phyloP scores from a whole-genome alignment of 1,140 invertebrate genomes.

The Hyposmocoma kahamanoa region DNA sequence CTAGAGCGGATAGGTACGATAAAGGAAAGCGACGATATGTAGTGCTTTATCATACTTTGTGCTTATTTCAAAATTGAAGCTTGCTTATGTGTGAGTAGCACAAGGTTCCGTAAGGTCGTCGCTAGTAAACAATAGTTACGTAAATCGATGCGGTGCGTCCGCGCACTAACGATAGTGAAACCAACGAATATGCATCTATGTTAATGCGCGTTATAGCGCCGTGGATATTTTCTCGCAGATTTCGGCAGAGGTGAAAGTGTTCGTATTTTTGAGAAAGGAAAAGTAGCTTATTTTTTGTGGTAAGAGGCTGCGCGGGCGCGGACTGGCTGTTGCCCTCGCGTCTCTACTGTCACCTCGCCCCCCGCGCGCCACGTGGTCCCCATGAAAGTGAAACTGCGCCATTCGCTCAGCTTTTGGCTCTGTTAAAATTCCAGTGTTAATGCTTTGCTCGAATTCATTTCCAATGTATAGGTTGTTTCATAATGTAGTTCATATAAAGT shows the following conservation, averaged over 20 bases:
- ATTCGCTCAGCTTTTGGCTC: conserved; percentile 13
- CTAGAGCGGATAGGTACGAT: no score
- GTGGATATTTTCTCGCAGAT: conserved; percentile 28
- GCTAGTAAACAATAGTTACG: conserved; percentile 2
- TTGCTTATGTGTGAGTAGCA: background rate
- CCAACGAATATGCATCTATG: conserved; percentile 1
- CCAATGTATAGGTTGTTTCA: no score
- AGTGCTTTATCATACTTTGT: no score
- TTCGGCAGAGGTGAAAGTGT: conserved; percentile 60
- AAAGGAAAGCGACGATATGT: no score
- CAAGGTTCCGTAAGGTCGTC: background rate
- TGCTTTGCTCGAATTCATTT: conserved; percentile 8
- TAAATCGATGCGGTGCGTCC: background rate
- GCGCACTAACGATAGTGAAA: background rate
- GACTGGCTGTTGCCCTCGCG: conserved; percentile 9
- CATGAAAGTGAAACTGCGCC: conserved; percentile 52
- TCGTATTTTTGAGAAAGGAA: conserved; percentile 68
- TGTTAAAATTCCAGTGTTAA: conserved; percentile 22
- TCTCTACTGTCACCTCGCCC: no score
- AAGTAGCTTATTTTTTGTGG: conserved; percentile 63
- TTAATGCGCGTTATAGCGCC: conserved; percentile 1
- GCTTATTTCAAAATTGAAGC: background rate
- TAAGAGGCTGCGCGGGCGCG: conserved; percentile 36
- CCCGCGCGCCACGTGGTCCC: conserved; percentile 3
- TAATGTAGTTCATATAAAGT: no score